Percentiles rank a stretch among this genome's conserved stretches.
Evolutionary conservation across 2,888 invertebrate species (phyloP).

Genomic region (Agrilus cyanescens): DNA sequence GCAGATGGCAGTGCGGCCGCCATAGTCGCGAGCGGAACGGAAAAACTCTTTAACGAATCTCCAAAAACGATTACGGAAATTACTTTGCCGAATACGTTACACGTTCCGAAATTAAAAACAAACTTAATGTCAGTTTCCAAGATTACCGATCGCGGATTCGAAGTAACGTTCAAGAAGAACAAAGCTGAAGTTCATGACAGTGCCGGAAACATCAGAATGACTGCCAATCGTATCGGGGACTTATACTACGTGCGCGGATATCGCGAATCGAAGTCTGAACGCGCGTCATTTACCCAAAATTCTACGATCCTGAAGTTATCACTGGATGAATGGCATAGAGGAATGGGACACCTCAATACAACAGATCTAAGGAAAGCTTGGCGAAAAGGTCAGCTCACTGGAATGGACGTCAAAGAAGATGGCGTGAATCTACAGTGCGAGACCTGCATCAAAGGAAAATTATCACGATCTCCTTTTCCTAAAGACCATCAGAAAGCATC

Average conservation of each 20-base stretch:
- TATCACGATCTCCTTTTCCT: no score
- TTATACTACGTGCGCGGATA: neutral
- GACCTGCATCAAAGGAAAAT: no score
- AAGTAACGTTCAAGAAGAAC: constrained; percentile 7
- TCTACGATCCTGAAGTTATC: no score
- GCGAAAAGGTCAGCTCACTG: no score
- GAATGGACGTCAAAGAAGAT: no score
- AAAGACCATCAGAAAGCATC: no score
- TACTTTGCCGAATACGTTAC: constrained; percentile 3
- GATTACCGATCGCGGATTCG: constrained; percentile 10
- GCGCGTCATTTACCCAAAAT: no score
- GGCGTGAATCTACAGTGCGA: no score
- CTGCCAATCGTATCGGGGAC: neutral
- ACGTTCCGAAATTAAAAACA: constrained; percentile 7
- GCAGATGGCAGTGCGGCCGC: neutral
- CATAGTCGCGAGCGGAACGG: neutral
- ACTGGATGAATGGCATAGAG: no score
- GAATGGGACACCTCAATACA: no score
- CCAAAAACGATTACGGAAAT: neutral
- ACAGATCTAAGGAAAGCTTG: no score
- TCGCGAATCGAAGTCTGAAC: no score
- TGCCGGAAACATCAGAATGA: constrained; percentile 1
- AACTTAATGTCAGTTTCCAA: constrained; percentile 13
- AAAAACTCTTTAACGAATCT: neutral
- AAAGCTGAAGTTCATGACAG: constrained; percentile 4